phyloP scores from a whole-genome alignment of 2,797 vertebrate species.

The Aratinga solstitialis region DNA sequence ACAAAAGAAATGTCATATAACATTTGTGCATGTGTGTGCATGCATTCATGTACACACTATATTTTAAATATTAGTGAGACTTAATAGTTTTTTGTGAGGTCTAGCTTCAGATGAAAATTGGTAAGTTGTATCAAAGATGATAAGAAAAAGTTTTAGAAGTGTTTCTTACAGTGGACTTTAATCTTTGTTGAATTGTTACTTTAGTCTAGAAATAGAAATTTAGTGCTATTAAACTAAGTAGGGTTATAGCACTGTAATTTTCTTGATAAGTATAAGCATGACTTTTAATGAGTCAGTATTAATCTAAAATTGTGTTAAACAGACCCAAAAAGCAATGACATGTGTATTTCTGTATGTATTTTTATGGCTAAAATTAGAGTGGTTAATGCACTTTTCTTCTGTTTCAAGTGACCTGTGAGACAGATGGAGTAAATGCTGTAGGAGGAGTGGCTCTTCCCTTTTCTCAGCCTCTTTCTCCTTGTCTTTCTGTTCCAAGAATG shows the following conservation, averaged over 20 bases:
- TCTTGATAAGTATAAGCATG: background rate
- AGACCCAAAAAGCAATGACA: background rate
- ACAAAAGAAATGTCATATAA: background rate
- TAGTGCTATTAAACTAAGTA: background rate
- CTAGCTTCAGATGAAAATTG: background rate
- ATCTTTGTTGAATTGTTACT: background rate
- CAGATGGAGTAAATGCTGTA: background rate
- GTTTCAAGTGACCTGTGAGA: background rate
- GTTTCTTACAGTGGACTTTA: background rate
- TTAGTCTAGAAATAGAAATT: background rate
- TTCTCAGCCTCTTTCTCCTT: background rate
- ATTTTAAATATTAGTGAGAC: background rate
- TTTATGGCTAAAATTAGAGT: background rate
- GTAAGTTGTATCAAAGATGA: background rate
- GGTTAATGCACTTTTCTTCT: background rate
- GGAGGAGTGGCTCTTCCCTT: background rate
- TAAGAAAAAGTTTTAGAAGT: background rate
- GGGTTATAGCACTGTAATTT: background rate
- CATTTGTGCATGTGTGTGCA: background rate
- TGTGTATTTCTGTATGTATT: background rate
- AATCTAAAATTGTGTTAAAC: background rate
- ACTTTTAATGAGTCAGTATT: background rate
- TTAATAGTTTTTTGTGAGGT: background rate
- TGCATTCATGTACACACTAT: fast-evolving
- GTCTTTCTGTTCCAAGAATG: background rate